A percentile compares a stretch with the other conserved stretches of the same genome.
phyloP scores from a whole-genome alignment of 2,113 vertebrate species.

The Thamnaconus septentrionalis region DNA sequence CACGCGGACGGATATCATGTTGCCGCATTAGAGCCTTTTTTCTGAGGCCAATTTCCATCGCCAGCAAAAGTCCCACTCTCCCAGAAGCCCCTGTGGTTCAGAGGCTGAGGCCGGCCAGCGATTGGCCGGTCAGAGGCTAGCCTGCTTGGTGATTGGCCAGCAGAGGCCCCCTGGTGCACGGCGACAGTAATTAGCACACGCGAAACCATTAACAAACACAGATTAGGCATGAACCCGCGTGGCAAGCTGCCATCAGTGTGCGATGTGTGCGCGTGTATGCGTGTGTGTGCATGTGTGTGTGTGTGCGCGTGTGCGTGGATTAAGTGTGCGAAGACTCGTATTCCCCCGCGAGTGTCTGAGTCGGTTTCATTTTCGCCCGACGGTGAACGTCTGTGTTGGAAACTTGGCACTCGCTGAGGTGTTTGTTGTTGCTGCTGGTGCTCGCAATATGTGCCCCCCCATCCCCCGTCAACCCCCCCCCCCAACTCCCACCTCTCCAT shows the following conservation, averaged over 20 bases:
- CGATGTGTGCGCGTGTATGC: too few species aligned
- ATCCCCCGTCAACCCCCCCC: too few species aligned
- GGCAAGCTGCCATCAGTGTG: constrained; percentile 84
- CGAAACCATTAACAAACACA: constrained; percentile 93
- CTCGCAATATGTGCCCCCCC: constrained; percentile 2
- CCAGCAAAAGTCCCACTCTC: constrained; percentile 56
- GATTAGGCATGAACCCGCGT: constrained; percentile 83
- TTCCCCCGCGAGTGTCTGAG: constrained; percentile 52
- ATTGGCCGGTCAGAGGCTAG: constrained; percentile 71
- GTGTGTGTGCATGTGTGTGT: too few species aligned
- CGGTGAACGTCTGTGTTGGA: constrained; percentile 39
- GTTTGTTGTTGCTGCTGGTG: constrained; percentile 36
- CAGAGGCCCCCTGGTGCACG: constrained; percentile 67
- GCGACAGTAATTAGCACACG: constrained; percentile 96
- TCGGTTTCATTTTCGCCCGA: constrained; percentile 42
- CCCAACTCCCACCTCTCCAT: too few species aligned
- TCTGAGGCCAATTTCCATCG: constrained; percentile 63
- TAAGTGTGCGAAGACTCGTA: constrained; percentile 56
- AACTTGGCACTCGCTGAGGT: constrained; percentile 51
- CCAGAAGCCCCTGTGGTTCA: constrained; percentile 68
- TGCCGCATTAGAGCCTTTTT: constrained; percentile 47
- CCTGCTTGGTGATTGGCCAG: constrained; percentile 73
- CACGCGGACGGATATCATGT: constrained; percentile 22
- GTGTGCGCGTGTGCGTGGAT: constrained; percentile 32
- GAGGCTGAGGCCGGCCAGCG: constrained; percentile 55